Percentiles rank a stretch among this genome's conserved stretches.
phyloP scores from a whole-genome alignment of 2,113 vertebrate genomes.

The Hyperoodon ampullatus region DNA sequence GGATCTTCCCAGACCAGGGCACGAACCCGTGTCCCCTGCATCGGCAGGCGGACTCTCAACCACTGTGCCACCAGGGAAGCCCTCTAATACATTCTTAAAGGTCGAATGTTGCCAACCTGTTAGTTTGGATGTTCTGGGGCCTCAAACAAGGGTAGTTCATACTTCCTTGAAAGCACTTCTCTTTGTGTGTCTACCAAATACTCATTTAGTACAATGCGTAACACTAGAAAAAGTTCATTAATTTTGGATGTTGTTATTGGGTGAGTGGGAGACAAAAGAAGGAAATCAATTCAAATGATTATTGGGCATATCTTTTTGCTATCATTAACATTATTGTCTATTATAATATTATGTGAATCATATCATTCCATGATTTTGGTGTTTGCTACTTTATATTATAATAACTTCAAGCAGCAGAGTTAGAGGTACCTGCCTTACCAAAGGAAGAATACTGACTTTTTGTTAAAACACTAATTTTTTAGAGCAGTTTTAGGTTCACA shows the following conservation, averaged over 20 bases:
- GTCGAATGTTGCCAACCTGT: background rate
- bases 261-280: background rate
- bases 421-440: background rate
- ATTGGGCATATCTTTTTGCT: background rate
- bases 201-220: background rate
- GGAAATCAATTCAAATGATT: background rate
- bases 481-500: background rate
- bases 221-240: background rate
- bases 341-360: background rate
- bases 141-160: background rate
- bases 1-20: too few relatives aligned
- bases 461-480: background rate
- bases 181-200: background rate
- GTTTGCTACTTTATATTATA: background rate
- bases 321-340: background rate
- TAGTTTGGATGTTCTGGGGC: background rate
- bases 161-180: background rate
- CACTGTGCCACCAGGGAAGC: too few relatives aligned
- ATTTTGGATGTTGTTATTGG: background rate
- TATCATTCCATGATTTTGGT: background rate
- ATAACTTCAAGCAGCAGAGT: background rate
- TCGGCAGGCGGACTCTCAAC: too few relatives aligned
- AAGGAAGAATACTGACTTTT: background rate
- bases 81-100: background rate
- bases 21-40: too few relatives aligned